Base-by-base conservation (phyloP, 1,140 invertebrate species). In the Magallana angulata region DNA sequence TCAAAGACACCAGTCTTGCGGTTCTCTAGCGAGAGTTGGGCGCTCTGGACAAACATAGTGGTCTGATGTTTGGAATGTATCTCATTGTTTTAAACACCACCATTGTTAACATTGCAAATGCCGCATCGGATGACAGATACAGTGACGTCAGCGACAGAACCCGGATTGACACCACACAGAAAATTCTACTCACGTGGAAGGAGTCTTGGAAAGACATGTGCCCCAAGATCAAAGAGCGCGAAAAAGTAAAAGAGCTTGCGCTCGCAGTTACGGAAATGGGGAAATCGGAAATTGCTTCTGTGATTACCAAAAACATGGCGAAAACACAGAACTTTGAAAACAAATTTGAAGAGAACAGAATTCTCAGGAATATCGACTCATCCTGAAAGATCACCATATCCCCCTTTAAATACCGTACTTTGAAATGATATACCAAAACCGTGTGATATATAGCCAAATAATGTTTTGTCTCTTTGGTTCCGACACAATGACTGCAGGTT, bases 211-310 rank as follows among this genome's bases (percentile, higher is more conserved):
- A 88, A 62, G 56, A 57, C 58, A 85, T 90, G 16, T 64, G 86
- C 56, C 24, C 81, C 56, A 68, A 80, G 36, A 80, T 64, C 7
- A 90, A 88, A 84, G 89, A 90, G 56, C 71, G 82, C 12, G 89
- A 90, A 7, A 90, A 90, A 71, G 60, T 88, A 12, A 90, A 85
- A 80, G 89, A 90, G 36, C 18, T 90, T 16, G 84, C 85, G 14
- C 85, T 57, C 7, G 89, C 89, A 12, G 60, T 90, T 6, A 85
- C 83, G 24, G 84, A 85, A 85, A 64, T 90, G 16, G 89, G 89
- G 8, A 86, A 90, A 68, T 84, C 81, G 24, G 89, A 86, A 24
- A 84, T 87, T 3, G 76, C 84, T 14, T 58, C 87, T 12, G 64
- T 90, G 16, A 58, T 90, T 0, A 68, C 81, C 12, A 86, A 90